These are phyloP conservation scores for Pycnomerus fuliginosus DNA, from an alignment of 2,888 invertebrate species.

Conservation along the genomic window DNA sequence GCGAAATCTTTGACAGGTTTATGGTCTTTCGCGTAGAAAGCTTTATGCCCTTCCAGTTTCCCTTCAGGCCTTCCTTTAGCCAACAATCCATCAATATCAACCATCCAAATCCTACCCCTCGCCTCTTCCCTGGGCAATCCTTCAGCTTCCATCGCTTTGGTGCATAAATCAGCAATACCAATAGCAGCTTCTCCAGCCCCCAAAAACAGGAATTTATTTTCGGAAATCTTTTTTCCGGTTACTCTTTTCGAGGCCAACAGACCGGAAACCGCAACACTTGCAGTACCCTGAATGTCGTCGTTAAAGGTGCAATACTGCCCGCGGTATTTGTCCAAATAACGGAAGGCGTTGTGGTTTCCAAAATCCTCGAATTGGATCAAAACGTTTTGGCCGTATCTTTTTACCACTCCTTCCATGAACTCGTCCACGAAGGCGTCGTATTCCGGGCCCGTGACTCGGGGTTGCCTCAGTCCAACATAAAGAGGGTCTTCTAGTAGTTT, in stretches of 20 bases:
- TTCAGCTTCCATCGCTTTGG: conserved; percentile 79
- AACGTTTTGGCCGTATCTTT: conserved; percentile 83
- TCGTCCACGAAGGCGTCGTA: conserved; percentile 96
- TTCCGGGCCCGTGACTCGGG: conserved; percentile 76
- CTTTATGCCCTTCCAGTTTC: conserved; percentile 68
- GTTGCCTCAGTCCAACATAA: conserved; percentile 90
- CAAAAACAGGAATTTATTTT: conserved; percentile 88
- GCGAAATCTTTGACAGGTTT: conserved; percentile 75
- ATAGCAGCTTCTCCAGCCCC: conserved; percentile 70
- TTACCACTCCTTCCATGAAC: conserved; percentile 93
- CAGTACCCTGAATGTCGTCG: conserved; percentile 94
- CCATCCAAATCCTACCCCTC: conserved; percentile 88
- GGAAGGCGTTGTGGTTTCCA: conserved; percentile 95
- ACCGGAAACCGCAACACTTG: conserved; percentile 93
- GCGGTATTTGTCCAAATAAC: conserved; percentile 87
- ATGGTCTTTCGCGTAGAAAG: conserved; percentile 74
- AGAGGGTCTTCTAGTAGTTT: conserved; percentile 87
- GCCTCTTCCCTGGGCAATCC: conserved; percentile 67
- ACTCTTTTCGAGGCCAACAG: conserved; percentile 77
- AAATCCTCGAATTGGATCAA: conserved; percentile 89
- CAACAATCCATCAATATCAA: conserved; percentile 89
- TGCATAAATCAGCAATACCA: conserved; percentile 74
- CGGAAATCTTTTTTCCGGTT: conserved; percentile 73
- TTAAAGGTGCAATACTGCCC: conserved; percentile 95
- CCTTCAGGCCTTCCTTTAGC: conserved; percentile 68